Conservation (phyloP, 2,113 vertebrate genomes). For the Felis catus region DNA sequence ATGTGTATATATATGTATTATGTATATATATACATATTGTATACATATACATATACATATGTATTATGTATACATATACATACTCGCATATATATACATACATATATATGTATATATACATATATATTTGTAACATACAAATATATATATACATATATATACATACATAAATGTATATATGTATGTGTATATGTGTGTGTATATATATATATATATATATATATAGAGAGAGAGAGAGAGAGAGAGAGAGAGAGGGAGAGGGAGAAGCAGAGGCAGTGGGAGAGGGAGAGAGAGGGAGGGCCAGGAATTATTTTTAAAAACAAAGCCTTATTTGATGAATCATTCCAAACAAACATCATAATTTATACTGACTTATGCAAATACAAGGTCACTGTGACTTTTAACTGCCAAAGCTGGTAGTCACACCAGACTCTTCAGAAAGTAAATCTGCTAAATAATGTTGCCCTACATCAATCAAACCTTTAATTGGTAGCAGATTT, state of each 20-base stretch:
- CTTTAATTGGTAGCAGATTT: constrained; percentile 55
- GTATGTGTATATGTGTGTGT: neutral
- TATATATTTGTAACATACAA: neutral
- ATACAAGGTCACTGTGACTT: neutral
- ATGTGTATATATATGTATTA: neutral
- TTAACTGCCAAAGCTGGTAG: neutral
- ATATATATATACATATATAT: neutral
- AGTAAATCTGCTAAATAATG: constrained; percentile 39
- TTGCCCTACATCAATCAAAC: constrained; percentile 35
- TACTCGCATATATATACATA: neutral
- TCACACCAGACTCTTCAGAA: constrained; percentile 2
- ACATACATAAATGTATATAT: neutral
- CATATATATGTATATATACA: neutral
- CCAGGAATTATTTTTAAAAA: constrained; percentile 19
- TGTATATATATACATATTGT: neutral
- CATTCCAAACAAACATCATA: constrained; percentile 26
- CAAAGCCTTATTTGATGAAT: neutral
- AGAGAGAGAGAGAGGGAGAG: no score
- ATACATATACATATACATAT: no score
- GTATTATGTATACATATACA: neutral
- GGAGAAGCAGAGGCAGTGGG: no score
- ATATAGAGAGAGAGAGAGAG: neutral
- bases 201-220: neutral
- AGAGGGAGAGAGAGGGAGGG: no score
- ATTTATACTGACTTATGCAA: neutral